phyloP scores from a whole-genome alignment of 92 coral and sea anemone species.

The Porites evermanni region DNA sequence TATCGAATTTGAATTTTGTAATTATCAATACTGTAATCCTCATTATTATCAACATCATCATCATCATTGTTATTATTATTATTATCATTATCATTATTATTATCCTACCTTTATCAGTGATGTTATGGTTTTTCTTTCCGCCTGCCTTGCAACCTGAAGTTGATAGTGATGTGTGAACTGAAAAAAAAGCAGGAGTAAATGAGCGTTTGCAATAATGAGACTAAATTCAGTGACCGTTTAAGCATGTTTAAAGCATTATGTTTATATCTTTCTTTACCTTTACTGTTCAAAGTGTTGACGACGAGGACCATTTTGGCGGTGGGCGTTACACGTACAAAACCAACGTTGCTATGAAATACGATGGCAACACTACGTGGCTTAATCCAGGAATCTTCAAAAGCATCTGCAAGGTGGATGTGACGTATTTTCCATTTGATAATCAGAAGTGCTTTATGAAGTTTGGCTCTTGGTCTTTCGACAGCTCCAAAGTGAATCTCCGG shows the following conservation, averaged over 20 bases:
- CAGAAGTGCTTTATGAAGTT: conserved; percentile 86
- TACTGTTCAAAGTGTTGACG: conserved; percentile 77
- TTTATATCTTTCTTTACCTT: not conserved
- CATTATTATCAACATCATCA: too few relatives aligned
- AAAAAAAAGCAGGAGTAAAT: too few relatives aligned
- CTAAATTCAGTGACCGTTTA: not conserved
- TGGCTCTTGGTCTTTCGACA: conserved; percentile 92
- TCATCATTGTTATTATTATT: too few relatives aligned
- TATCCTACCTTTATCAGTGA: too few relatives aligned
- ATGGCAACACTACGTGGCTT: conserved; percentile 81
- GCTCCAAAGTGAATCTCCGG: conserved; percentile 61
- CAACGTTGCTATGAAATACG: conserved; percentile 59
- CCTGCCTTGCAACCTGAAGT: too few relatives aligned
- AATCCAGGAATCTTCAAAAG: conserved; percentile 91
- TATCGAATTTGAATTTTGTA: too few relatives aligned
- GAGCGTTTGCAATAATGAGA: not conserved
- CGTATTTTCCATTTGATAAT: conserved; percentile 92
- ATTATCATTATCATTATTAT: too few relatives aligned
- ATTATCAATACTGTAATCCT: too few relatives aligned
- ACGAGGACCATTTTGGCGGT: conserved; percentile 91
- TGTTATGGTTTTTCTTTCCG: too few relatives aligned
- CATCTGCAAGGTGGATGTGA: conserved; percentile 82
- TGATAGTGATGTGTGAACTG: too few relatives aligned
- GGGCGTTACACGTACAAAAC: conserved; percentile 85
- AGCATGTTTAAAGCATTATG: not conserved